Conservation (phyloP, 2,888 invertebrate species). For the Tyria jacobaeae region DNA sequence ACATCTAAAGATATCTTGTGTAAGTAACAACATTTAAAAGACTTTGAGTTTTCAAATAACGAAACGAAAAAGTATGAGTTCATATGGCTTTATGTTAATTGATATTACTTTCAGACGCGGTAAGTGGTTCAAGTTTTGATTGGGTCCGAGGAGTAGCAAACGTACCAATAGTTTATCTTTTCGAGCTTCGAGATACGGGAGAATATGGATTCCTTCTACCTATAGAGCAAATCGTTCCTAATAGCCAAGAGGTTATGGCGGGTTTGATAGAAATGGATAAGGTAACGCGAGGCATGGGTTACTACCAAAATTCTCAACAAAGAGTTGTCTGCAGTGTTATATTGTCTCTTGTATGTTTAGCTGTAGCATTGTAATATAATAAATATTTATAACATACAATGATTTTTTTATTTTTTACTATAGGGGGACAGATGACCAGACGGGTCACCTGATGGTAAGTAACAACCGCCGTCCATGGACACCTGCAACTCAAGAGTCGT, state of each 20-base stretch:
- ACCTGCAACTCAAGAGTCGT: too few relatives aligned
- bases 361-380: conserved; percentile 39
- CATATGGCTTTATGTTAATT: background rate
- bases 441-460: too few relatives aligned
- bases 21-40: conserved; percentile 56
- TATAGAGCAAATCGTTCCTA: conserved; percentile 81
- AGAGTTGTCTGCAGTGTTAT: conserved; percentile 43
- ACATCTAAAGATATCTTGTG: conserved; percentile 77
- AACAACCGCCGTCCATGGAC: too few relatives aligned
- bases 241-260: conserved; percentile 88
- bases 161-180: conserved; percentile 85
- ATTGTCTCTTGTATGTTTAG: conserved; percentile 30
- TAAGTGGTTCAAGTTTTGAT: conserved; percentile 84
- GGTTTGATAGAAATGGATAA: conserved; percentile 81
- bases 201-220: conserved; percentile 87
- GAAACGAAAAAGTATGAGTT: too few relatives aligned
- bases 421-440: too few relatives aligned
- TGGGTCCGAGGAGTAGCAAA: conserved; percentile 86
- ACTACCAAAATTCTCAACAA: conserved; percentile 55
- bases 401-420: too few relatives aligned
- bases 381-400: too few relatives aligned
- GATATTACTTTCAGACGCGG: conserved; percentile 66
- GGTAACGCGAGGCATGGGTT: conserved; percentile 66
- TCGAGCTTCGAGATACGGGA: conserved; percentile 88
- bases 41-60: background rate